Percentiles rank a stretch among this genome's conserved stretches.
Evolutionary conservation across 2,113 vertebrate species (phyloP).

Genomic region (Silurus asotus): DNA sequence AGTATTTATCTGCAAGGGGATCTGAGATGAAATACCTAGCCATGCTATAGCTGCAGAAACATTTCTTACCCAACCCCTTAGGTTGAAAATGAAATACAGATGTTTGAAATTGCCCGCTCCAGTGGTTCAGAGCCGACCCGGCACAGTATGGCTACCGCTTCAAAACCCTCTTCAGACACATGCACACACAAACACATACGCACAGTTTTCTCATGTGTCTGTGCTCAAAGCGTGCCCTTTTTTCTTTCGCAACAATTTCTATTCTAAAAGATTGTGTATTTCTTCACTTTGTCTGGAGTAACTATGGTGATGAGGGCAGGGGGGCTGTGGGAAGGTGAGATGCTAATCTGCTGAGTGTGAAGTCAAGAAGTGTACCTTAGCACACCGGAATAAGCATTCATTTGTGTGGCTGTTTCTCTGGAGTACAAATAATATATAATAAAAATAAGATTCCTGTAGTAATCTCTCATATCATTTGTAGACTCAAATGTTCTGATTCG

Average conservation of each 20-base stretch:
- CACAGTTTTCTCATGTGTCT: conserved; percentile 13
- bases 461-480: neutral
- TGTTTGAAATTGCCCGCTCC: conserved; percentile 37
- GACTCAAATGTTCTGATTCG: neutral
- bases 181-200: neutral
- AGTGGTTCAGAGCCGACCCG: conserved; percentile 16
- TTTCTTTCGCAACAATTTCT: neutral
- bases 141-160: conserved; percentile 31
- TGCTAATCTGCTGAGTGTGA: conserved; percentile 31
- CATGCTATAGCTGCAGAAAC: conserved; percentile 12
- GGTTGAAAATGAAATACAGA: conserved; percentile 45
- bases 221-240: conserved; percentile 19
- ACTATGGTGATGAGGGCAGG: conserved; percentile 40
- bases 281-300: conserved; percentile 32
- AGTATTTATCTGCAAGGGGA: conserved; percentile 37
- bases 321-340: conserved; percentile 25
- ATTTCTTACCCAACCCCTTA: conserved; percentile 26
- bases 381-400: neutral
- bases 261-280: conserved; percentile 30
- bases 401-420: neutral
- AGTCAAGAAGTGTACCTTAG: neutral
- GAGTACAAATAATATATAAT: neutral
- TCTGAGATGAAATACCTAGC: conserved; percentile 16
- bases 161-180: conserved; percentile 23
- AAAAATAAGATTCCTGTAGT: neutral